Conservation (phyloP, 1,140 invertebrate genomes). For the Zaprionus tsacasi region DNA sequence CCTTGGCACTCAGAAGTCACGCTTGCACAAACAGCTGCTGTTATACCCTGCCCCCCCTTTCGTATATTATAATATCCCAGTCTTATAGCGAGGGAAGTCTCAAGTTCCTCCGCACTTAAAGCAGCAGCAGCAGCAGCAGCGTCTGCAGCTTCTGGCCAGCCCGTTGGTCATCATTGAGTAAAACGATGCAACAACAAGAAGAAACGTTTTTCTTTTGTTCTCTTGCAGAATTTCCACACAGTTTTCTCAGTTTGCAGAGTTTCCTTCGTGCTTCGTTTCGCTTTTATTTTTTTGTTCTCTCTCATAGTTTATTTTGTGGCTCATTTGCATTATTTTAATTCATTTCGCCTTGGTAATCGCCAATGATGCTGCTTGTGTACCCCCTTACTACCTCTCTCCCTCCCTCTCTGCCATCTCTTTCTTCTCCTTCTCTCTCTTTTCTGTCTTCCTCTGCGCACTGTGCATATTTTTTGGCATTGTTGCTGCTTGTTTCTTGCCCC, state of each 20-base stretch:
- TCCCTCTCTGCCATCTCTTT: background rate
- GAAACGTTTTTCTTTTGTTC: constrained; percentile 54
- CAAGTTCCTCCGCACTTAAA: background rate
- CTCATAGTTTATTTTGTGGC: constrained; percentile 59
- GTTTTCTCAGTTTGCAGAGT: constrained; percentile 1
- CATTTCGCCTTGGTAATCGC: constrained; percentile 50
- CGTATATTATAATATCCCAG: too few relatives aligned
- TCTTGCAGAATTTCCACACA: constrained; percentile 17
- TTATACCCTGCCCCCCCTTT: background rate
- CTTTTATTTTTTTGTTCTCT: background rate
- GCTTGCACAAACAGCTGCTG: constrained; percentile 54
- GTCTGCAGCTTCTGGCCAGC: constrained; percentile 38
- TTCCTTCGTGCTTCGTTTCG: background rate
- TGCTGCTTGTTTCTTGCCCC: constrained; percentile 19
- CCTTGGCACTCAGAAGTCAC: constrained; percentile 48
- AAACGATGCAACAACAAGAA: constrained; percentile 12
- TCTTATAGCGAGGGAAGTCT: too few relatives aligned
- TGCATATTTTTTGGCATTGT: constrained; percentile 15
- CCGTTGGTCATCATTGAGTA: constrained; percentile 50
- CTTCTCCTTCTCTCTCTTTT: background rate
- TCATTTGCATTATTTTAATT: constrained; percentile 80
- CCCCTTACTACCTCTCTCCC: background rate
- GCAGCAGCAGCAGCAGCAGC: background rate
- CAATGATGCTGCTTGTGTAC: constrained; percentile 5
- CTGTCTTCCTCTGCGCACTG: background rate